Percentiles rank a stretch among this genome's conserved stretches.
These are phyloP conservation scores for Pseudonaja textilis DNA, from an alignment of 2,113 vertebrate species.

Conservation along the genomic window DNA sequence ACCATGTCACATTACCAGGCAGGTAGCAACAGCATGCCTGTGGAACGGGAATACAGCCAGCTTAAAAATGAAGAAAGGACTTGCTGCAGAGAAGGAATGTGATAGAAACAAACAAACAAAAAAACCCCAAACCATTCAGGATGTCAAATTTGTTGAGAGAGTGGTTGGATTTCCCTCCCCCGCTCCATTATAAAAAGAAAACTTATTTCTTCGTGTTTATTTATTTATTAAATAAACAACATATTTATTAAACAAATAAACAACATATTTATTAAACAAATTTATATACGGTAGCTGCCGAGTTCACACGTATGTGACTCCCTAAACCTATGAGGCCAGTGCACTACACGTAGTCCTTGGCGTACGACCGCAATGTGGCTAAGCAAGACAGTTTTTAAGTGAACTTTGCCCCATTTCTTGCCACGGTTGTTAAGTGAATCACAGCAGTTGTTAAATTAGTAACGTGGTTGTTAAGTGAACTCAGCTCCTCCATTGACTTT, in stretches of 20 bases:
- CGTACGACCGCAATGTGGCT: too few species aligned
- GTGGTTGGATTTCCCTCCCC: not conserved
- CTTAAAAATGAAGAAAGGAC: not conserved
- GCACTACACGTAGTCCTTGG: not conserved
- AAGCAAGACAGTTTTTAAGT: too few species aligned
- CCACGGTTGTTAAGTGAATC: not conserved
- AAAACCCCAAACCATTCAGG: too few species aligned
- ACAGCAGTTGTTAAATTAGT: not conserved
- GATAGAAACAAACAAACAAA: not conserved
- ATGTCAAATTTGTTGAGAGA: not conserved
- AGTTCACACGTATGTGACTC: not conserved
- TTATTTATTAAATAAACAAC: not conserved
- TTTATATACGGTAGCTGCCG: not conserved
- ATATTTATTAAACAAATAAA: too few species aligned
- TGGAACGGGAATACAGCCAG: not conserved
- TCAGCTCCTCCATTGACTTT: not conserved
- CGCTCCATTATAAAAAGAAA: not conserved
- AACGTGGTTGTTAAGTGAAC: not conserved
- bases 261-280: not conserved
- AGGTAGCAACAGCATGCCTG: not conserved
- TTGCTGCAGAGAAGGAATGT: not conserved
- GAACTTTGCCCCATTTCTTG: not conserved
- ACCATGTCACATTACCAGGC: not conserved
- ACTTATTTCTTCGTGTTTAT: not conserved
- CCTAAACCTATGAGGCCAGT: not conserved